Percentiles rank a stretch among this genome's conserved stretches.
These are phyloP conservation scores for Conopomorpha cramerella DNA, from an alignment of 1,140 invertebrate species.

Conservation along the genomic window DNA sequence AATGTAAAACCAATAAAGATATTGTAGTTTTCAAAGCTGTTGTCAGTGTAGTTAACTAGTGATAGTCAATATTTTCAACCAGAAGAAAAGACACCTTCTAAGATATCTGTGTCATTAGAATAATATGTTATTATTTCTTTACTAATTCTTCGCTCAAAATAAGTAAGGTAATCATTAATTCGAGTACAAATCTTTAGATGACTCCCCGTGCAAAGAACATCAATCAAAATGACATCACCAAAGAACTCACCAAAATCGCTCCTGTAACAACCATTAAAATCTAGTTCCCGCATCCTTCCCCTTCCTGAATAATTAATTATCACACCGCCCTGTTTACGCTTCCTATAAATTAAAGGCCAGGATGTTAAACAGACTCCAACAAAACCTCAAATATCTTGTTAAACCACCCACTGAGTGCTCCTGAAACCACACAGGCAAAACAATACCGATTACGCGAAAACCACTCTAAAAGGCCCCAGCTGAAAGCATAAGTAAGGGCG, in stretches of 20 bases:
- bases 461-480: not conserved
- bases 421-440: conserved; percentile 21
- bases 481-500: conserved; percentile 8
- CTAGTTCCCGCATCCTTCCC: too few relatives aligned
- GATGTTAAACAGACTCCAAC: conserved; percentile 51
- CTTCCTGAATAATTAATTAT: conserved; percentile 50
- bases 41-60: too few relatives aligned
- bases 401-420: conserved; percentile 40
- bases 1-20: too few relatives aligned
- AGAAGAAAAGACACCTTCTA: too few relatives aligned
- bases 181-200: not conserved
- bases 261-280: too few relatives aligned
- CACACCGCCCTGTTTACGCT: conserved; percentile 41
- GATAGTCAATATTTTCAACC: too few relatives aligned
- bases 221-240: not conserved
- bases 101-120: too few relatives aligned
- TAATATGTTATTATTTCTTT: too few relatives aligned
- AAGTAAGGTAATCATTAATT: not conserved
- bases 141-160: not conserved
- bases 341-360: conserved; percentile 45
- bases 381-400: conserved; percentile 54
- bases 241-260: too few relatives aligned
- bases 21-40: too few relatives aligned
- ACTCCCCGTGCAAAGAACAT: not conserved
- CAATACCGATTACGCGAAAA: conserved; percentile 22